phyloP scores from a whole-genome alignment of 2,888 invertebrate genomes.

The Pogonocherus hispidulus region DNA sequence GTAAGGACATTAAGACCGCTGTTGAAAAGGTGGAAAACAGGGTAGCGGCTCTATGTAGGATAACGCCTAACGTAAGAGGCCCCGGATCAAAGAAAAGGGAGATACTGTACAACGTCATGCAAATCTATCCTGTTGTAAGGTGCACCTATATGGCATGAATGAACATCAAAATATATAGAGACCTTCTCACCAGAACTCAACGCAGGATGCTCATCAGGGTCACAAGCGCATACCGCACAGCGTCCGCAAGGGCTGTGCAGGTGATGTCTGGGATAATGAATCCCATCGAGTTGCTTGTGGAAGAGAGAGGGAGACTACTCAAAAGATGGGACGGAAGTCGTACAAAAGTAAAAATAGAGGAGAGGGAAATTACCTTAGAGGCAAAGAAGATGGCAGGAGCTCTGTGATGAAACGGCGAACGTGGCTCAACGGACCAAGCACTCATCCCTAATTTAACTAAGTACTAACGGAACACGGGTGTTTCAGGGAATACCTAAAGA shows the following conservation, averaged over 20 bases:
- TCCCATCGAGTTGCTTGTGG: conserved; percentile 12
- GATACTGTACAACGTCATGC: background rate
- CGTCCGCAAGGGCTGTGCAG: background rate
- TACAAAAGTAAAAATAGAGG: too few relatives aligned
- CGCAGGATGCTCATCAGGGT: conserved; percentile 12
- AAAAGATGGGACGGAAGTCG: too few relatives aligned
- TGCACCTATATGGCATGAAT: conserved; percentile 4
- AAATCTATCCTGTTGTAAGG: conserved; percentile 5
- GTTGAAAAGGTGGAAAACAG: background rate
- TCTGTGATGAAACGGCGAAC: too few relatives aligned
- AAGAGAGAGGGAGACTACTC: conserved; percentile 23
- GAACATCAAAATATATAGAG: background rate
- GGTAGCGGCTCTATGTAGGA: background rate
- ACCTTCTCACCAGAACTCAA: conserved; percentile 16
- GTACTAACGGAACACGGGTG: too few relatives aligned
- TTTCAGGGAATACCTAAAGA: too few relatives aligned
- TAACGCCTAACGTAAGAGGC: background rate
- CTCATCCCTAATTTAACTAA: too few relatives aligned
- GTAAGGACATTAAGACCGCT: background rate
- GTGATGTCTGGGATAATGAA: background rate
- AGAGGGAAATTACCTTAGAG: too few relatives aligned
- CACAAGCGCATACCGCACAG: conserved; percentile 17
- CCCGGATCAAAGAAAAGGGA: conserved; percentile 3
- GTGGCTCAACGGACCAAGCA: too few relatives aligned
- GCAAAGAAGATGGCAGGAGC: too few relatives aligned